Base-by-base conservation (phyloP, 2,888 invertebrate species). In the Acrocyrtus sp. region DNA sequence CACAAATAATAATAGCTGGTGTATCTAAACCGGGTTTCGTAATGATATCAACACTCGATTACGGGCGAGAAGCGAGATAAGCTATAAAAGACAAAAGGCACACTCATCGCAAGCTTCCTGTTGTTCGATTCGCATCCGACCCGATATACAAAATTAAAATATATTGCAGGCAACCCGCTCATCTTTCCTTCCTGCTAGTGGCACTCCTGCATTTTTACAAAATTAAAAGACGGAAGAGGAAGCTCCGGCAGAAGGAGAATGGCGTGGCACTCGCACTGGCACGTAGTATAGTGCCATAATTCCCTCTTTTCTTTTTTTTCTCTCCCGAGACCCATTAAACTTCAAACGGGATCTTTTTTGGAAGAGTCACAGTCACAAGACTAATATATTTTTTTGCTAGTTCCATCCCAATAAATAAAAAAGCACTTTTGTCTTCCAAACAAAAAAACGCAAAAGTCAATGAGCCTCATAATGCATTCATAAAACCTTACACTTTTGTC, bases 11-110 rank as follows among this genome's bases (percentile, higher is more conserved):
- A n/a, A n/a, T n/a, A n/a, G n/a, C n/a, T n/a, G n/a, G n/a, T n/a
- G n/a, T n/a, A n/a, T n/a, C n/a, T n/a, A n/a, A n/a, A n/a, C n/a
- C n/a, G n/a, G n/a, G n/a, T n/a, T n/a, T n/a, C n/a, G 57, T 67
- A 67, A 67, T 67, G 67, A 67, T 67, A 67, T 67, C 67, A 67
- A 51, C 67, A 67, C 67, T 66, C 51, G 66, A 66, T 60, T 60
- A 17, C 15, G 47, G 12, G 19, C 8, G 29, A 10, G 26, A 24
- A 3, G 17, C 45, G 29, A 47, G 29, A 17, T 15, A 17, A 26
- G 15, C 24, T 5, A 29, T 39, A 21, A 39, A 54, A 10, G 21
- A 21, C 39, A 6, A 22, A 39, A 54, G 21, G 10, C 2, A 45
- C 17, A 19, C 17, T 10, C 47, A 47, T 47, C 19, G 21, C 26